Conservation (phyloP, 2,113 vertebrate genomes). For the Cephalopterus ornatus region DNA sequence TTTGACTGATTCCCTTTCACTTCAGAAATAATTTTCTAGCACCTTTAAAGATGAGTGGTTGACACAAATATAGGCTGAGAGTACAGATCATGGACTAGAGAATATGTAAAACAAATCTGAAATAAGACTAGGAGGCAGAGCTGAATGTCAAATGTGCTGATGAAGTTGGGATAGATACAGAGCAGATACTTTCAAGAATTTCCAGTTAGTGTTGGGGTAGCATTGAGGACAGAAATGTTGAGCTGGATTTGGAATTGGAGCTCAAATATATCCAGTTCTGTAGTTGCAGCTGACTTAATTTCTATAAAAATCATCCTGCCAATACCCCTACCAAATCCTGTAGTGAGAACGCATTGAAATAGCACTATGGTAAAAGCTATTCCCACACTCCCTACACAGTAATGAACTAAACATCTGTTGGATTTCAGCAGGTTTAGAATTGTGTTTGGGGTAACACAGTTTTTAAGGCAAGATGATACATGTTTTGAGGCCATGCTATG, state of each 20-base stretch:
- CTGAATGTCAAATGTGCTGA: background rate
- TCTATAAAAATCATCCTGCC: slow-evolving; percentile 19
- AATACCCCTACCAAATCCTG: background rate
- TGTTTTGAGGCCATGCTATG: background rate
- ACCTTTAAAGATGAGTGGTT: background rate
- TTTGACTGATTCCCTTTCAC: background rate
- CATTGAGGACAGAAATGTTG: background rate
- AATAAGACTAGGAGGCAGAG: background rate
- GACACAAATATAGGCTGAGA: background rate
- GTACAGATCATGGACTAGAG: background rate
- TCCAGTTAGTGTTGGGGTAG: background rate
- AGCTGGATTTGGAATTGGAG: background rate
- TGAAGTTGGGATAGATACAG: background rate
- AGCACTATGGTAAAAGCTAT: background rate
- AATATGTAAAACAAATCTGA: background rate
- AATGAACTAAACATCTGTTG: background rate
- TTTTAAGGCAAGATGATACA: background rate
- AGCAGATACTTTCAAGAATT: background rate
- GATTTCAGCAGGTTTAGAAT: background rate
- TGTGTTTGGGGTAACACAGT: background rate
- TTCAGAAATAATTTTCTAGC: background rate
- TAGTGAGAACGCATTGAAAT: background rate
- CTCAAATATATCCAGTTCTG: background rate
- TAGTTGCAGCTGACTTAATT: background rate
- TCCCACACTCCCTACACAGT: background rate